Evolutionary conservation across 2,797 vertebrate species (phyloP).

Genomic region (Gila robusta): DNA sequence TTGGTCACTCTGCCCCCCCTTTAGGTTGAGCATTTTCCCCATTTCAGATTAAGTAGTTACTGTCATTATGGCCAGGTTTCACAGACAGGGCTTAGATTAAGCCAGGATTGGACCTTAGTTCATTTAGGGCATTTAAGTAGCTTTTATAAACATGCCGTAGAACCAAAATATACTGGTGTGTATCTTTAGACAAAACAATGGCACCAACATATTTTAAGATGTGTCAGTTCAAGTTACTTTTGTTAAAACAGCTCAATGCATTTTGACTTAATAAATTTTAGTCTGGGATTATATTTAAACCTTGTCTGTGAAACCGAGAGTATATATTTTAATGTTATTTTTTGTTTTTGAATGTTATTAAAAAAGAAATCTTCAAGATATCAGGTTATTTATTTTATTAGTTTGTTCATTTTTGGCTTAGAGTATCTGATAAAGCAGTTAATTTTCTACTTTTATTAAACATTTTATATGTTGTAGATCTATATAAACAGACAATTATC

Average conservation of each 20-base stretch:
- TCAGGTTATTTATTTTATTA: background rate
- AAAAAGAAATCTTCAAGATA: background rate
- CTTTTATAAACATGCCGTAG: no score
- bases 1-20: constrained; percentile 33
- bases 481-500: background rate
- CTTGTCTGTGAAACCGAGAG: no score
- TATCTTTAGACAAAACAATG: no score
- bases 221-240: no score
- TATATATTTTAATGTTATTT: background rate
- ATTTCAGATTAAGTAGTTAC: background rate
- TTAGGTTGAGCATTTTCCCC: constrained; percentile 43
- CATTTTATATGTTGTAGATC: background rate
- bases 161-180: no score
- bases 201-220: no score
- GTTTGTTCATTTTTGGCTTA: background rate
- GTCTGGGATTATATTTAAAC: no score
- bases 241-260: no score
- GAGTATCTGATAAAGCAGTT: background rate
- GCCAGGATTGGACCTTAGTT: no score
- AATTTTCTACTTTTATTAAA: background rate
- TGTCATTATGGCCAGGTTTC: background rate
- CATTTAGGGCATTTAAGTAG: no score
- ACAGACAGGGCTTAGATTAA: no score
- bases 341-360: background rate
- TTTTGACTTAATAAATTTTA: no score